phyloP scores from a whole-genome alignment of 1,140 invertebrate genomes.

The Leptonema lineaticorne region DNA sequence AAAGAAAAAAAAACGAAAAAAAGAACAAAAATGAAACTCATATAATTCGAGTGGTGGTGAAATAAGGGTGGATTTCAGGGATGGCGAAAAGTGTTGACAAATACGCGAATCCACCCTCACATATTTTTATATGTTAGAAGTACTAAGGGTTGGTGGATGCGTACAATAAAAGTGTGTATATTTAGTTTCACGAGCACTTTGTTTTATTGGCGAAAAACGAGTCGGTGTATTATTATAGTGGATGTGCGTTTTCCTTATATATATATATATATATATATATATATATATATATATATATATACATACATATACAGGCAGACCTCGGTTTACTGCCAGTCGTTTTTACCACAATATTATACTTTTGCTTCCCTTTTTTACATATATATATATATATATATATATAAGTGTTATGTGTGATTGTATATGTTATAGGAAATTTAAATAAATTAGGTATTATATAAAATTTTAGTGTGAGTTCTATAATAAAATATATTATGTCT shows the following conservation, averaged over 20 bases:
- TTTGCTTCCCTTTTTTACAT: not conserved
- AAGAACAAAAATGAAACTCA: too few species aligned
- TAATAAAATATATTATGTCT: too few species aligned
- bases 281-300: not conserved
- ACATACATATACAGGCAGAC: not conserved
- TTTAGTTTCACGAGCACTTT: conserved; percentile 15
- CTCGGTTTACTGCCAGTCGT: conserved; percentile 19
- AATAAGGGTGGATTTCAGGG: too few species aligned
- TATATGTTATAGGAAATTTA: too few species aligned
- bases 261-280: not conserved
- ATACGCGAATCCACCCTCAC: not conserved
- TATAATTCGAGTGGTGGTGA: too few species aligned
- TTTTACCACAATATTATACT: not conserved
- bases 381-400: too few species aligned
- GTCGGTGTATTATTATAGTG: too few species aligned
- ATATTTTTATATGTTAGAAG: not conserved
- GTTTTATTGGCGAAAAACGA: conserved; percentile 22
- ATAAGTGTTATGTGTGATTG: too few species aligned
- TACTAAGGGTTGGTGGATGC: too few species aligned
- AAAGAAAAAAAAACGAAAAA: not conserved
- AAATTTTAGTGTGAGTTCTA: too few species aligned
- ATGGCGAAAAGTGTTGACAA: not conserved
- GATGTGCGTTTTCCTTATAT: not conserved
- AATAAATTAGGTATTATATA: too few species aligned
- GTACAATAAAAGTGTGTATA: not conserved